Evolutionary conservation across 2,888 invertebrate species (phyloP).

Genomic region (Pantelozetes paolii): DNA sequence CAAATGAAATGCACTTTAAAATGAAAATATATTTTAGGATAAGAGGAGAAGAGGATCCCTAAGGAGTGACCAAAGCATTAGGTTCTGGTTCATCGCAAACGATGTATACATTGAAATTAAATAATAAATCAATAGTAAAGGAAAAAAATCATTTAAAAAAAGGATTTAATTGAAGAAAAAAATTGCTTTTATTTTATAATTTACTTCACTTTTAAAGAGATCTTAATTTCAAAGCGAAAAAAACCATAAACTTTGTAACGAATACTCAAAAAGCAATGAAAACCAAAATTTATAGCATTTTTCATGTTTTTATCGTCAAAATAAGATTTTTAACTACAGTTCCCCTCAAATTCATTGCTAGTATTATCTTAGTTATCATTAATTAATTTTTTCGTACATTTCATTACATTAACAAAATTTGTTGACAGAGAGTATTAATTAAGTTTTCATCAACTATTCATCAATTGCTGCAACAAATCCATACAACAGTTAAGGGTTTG

Average conservation of each 20-base stretch:
- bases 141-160: background rate
- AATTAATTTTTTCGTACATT: conserved; percentile 14
- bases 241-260: background rate
- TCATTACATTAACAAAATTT: conserved; percentile 3
- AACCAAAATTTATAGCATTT: background rate
- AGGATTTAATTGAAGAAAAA: background rate
- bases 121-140: conserved; percentile 7
- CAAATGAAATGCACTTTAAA: background rate
- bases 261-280: background rate
- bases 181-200: background rate
- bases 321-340: background rate
- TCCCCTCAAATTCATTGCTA: background rate
- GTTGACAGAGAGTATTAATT: conserved; percentile 22
- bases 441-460: conserved; percentile 24
- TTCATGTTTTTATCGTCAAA: background rate
- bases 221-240: background rate
- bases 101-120: background rate
- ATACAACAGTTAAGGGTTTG: background rate
- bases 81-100: background rate
- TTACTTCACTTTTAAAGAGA: background rate
- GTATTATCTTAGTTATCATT: conserved; percentile 14
- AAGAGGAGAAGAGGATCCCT: background rate
- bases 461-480: background rate
- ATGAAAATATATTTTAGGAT: background rate
- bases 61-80: conserved; percentile 14